Conservation (phyloP, 2,113 vertebrate genomes). For the Cebidichthys violaceus region DNA sequence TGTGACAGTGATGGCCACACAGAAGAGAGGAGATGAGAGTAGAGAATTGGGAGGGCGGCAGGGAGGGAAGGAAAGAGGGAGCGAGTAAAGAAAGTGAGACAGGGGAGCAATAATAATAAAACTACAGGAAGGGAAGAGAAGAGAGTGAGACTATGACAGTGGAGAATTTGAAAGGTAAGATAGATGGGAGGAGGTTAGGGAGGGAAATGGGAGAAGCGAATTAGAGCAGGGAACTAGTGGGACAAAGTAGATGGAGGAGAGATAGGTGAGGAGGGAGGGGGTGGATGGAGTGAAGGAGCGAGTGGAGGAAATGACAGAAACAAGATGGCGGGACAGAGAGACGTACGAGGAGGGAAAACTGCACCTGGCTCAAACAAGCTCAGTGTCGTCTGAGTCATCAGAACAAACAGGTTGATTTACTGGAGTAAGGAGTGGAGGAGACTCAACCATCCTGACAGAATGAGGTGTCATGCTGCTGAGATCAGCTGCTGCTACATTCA, state of each 20-base stretch:
- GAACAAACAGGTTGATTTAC: conserved; percentile 58
- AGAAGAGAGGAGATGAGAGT: conserved; percentile 32
- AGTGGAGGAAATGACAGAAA: conserved; percentile 26
- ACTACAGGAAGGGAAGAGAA: conserved; percentile 5
- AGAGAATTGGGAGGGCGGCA: conserved; percentile 2
- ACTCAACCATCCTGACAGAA: conserved; percentile 39
- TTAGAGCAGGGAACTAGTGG: conserved; percentile 50
- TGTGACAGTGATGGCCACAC: conserved; percentile 52
- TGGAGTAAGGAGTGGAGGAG: conserved; percentile 28
- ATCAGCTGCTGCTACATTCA: conserved; percentile 22
- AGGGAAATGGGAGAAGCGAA: conserved; percentile 28
- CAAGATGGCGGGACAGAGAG: conserved; percentile 14
- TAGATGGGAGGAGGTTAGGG: conserved; percentile 25
- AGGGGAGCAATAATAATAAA: conserved; percentile 31
- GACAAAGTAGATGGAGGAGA: conserved; percentile 15
- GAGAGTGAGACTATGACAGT: conserved; percentile 19
- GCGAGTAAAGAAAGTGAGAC: conserved; percentile 29
- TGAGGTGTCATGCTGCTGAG: conserved; percentile 26
- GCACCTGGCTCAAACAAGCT: conserved; percentile 23
- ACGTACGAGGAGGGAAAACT: conserved; percentile 8
- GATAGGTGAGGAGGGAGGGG: conserved; percentile 18
- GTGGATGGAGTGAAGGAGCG: conserved; percentile 6
- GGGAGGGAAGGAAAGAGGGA: conserved; percentile 5
- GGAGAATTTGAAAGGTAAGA: conserved; percentile 33
- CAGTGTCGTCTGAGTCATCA: conserved; percentile 57